These are phyloP conservation scores for Drosophila emarginata DNA, from an alignment of 2,888 invertebrate species.

Conservation along the genomic window DNA sequence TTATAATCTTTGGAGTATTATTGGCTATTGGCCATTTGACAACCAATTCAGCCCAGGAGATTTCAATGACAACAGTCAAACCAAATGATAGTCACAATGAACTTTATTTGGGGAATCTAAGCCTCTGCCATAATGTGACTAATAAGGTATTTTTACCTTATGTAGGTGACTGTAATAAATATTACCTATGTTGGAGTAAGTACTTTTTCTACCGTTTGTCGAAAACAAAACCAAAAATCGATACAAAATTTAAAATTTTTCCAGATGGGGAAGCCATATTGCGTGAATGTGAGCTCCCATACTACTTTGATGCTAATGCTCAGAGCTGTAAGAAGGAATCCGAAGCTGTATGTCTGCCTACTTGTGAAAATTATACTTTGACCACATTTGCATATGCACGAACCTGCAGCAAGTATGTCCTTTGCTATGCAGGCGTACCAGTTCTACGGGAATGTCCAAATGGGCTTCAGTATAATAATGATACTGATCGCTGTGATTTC, in stretches of 20 bases:
- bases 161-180: conserved; percentile 62
- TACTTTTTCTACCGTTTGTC: neutral
- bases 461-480: conserved; percentile 75
- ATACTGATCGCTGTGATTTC: conserved; percentile 79
- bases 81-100: neutral
- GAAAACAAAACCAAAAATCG: too few species aligned
- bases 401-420: conserved; percentile 77
- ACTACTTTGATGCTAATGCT: conserved; percentile 56
- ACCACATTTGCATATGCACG: conserved; percentile 68
- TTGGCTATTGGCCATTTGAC: conserved; percentile 2
- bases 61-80: neutral
- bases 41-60: neutral
- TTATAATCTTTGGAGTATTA: conserved; percentile 5
- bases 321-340: conserved; percentile 48
- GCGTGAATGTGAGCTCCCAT: conserved; percentile 54
- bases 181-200: conserved; percentile 67
- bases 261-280: conserved; percentile 48
- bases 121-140: conserved; percentile 57
- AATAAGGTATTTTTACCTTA: conserved; percentile 66
- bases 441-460: conserved; percentile 74
- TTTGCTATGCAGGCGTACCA: conserved; percentile 71
- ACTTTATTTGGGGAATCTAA: conserved; percentile 40
- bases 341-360: conserved; percentile 47
- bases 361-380: conserved; percentile 38
- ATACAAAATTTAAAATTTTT: neutral